phyloP scores from a whole-genome alignment of 2,888 invertebrate genomes.

The Drosophila macrothrix region DNA sequence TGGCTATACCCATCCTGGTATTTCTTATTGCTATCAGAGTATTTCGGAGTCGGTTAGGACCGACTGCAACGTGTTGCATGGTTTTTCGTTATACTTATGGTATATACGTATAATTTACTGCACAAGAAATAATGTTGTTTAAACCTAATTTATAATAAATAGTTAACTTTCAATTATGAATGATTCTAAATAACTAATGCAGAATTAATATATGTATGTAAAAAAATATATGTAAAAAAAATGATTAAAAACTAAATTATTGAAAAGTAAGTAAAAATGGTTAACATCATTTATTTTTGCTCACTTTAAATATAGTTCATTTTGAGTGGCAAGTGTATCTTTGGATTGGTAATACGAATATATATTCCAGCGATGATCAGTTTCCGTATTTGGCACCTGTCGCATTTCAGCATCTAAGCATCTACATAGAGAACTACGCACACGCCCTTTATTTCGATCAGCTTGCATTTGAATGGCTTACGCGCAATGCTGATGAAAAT shows the following conservation, averaged over 20 bases:
- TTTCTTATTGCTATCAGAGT: not conserved
- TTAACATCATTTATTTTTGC: not conserved
- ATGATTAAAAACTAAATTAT: not conserved
- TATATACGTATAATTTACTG: not conserved
- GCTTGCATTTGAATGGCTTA: conserved; percentile 5
- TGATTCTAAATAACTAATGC: not conserved
- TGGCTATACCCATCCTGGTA: not conserved
- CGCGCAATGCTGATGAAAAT: conserved; percentile 18
- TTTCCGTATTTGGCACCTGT: not conserved
- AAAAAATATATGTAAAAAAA: too few species aligned
- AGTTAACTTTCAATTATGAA: not conserved
- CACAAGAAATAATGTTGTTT: not conserved
- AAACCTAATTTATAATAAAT: not conserved
- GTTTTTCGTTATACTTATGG: not conserved
- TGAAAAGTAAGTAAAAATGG: not conserved
- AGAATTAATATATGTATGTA: not conserved
- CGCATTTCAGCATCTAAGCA: not conserved
- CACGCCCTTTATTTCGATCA: conserved; percentile 13
- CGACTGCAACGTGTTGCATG: not conserved
- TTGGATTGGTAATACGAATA: not conserved
- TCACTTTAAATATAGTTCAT: not conserved
- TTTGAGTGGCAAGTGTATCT: not conserved
- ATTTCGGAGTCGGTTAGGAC: not conserved
- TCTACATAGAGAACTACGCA: not conserved
- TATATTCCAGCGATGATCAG: conserved; percentile 19